Evolutionary conservation across 1,140 invertebrate genomes (phyloP).

Genomic region (Calycopis cecrops): DNA sequence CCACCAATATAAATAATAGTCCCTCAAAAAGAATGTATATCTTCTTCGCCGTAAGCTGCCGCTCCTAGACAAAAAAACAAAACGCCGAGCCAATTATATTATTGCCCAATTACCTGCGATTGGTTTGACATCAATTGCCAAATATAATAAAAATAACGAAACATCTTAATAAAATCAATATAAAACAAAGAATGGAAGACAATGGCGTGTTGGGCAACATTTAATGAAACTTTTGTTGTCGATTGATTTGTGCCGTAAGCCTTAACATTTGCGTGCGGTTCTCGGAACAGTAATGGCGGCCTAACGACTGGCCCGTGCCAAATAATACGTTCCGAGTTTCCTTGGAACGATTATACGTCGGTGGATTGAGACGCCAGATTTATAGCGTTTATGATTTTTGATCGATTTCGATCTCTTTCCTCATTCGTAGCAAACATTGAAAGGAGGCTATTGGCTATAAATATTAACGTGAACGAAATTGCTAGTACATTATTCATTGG

Average conservation of each 20-base stretch:
- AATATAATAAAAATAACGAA: not conserved
- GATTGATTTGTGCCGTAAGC: not conserved
- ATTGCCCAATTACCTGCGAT: too few species aligned
- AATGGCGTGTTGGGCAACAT: not conserved
- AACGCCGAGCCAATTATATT: too few species aligned
- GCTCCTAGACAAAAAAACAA: too few species aligned
- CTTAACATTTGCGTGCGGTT: conserved; percentile 15
- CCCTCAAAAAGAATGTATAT: too few species aligned
- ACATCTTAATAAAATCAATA: not conserved
- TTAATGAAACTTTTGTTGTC: not conserved
- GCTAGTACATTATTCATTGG: too few species aligned
- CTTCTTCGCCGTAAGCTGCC: too few species aligned
- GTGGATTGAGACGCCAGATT: not conserved
- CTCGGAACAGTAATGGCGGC: conserved; percentile 16
- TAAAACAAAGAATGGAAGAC: not conserved
- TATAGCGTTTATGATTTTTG: not conserved
- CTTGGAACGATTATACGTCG: not conserved
- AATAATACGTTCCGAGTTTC: conserved; percentile 6
- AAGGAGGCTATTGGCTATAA: too few species aligned
- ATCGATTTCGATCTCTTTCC: too few species aligned
- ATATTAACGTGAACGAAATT: too few species aligned
- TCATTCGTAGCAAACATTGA: too few species aligned
- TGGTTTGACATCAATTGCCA: not conserved
- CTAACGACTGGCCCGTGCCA: conserved; percentile 36
- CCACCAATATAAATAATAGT: too few species aligned